Conservation (phyloP, 2,888 invertebrate species). For the Pseudococcus viburni region DNA sequence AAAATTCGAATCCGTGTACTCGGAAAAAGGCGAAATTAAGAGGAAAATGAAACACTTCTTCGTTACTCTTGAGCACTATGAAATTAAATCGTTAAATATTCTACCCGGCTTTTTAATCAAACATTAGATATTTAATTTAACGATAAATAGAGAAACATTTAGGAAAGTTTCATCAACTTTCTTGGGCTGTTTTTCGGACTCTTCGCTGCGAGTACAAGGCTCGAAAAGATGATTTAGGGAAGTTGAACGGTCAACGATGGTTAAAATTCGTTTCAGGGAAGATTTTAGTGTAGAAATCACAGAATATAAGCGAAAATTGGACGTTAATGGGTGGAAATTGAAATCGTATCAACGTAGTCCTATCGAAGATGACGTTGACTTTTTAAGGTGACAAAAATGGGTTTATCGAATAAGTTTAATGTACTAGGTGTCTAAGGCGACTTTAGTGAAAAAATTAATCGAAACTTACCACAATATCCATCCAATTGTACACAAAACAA, state of each 20-base stretch:
- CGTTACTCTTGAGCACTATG: too few species aligned
- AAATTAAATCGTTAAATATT: too few species aligned
- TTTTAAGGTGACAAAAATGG: background rate
- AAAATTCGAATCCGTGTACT: too few species aligned
- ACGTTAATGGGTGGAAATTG: background rate
- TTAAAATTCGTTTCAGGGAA: background rate
- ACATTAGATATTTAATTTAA: too few species aligned
- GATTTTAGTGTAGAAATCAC: background rate
- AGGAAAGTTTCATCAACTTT: background rate
- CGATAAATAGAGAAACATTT: background rate
- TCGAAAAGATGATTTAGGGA: background rate
- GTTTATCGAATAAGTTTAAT: background rate
- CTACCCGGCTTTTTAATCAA: too few species aligned
- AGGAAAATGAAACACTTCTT: too few species aligned
- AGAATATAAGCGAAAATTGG: background rate
- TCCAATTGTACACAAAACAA: conserved; percentile 55
- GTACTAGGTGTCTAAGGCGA: background rate
- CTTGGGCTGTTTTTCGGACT: background rate
- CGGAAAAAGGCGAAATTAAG: too few species aligned
- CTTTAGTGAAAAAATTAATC: background rate
- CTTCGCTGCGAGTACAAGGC: background rate
- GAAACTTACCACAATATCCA: conserved; percentile 60
- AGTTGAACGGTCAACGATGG: background rate
- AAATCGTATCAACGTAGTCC: background rate
- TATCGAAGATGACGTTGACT: conserved; percentile 7